Evolutionary conservation across 2,113 vertebrate genomes (phyloP).

Genomic region (Numenius arquata): DNA sequence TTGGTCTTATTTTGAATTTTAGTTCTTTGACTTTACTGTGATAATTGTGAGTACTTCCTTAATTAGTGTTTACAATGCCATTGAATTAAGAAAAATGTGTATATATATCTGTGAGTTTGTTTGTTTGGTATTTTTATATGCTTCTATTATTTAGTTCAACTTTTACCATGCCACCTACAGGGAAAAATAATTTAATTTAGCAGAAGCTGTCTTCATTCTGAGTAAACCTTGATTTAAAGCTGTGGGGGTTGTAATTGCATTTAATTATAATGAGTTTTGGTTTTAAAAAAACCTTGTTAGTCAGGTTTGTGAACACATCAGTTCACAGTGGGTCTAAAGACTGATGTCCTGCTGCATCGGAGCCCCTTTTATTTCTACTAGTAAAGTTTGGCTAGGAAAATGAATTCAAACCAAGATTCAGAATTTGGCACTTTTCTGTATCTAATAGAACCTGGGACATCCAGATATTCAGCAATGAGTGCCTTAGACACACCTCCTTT

Average conservation of each 20-base stretch:
- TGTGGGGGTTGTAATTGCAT: not conserved
- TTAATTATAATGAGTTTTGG: not conserved
- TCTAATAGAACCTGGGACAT: not conserved
- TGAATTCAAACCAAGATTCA: not conserved
- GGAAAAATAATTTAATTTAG: slow-evolving; percentile 1
- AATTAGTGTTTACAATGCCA: not conserved
- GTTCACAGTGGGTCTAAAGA: not conserved
- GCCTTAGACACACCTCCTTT: not conserved
- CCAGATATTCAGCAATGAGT: not conserved
- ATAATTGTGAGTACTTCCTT: not conserved
- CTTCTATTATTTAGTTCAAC: not conserved
- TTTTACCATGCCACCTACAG: not conserved
- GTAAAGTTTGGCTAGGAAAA: not conserved
- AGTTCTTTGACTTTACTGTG: not conserved
- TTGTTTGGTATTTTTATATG: not conserved
- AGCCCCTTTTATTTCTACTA: not conserved
- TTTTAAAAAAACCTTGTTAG: not conserved
- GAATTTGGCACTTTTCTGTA: not conserved
- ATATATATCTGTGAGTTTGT: not conserved
- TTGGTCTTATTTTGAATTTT: not conserved
- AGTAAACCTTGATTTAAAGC: not conserved
- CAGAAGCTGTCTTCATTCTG: not conserved
- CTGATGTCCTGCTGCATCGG: not conserved
- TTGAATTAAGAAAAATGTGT: not conserved
- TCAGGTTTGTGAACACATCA: not conserved